These are phyloP conservation scores for Bombus waltoni DNA, from an alignment of 1,140 invertebrate species.

Conservation along the genomic window DNA sequence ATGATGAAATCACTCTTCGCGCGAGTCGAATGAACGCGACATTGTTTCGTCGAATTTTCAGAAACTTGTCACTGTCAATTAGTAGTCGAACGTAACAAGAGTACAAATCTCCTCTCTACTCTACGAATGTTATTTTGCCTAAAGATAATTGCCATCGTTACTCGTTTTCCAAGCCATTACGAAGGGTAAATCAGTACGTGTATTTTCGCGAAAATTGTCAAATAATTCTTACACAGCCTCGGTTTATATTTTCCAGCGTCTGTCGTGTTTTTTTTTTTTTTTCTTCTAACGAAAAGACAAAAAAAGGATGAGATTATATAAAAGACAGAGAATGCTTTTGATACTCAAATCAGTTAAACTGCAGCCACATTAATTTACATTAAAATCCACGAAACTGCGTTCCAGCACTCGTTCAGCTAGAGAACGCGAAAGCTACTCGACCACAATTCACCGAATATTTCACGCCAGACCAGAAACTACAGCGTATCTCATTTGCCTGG, in stretches of 20 bases:
- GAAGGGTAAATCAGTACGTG: no score
- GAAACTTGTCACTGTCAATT: not conserved
- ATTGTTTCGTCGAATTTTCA: not conserved
- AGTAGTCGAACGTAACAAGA: no score
- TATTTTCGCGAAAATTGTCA: no score
- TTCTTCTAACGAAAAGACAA: not conserved
- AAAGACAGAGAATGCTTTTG: not conserved
- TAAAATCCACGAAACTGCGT: slow-evolving; percentile 2
- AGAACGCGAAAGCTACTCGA: not conserved
- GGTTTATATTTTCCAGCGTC: not conserved
- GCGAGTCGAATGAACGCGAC: no score
- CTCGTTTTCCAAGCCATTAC: not conserved
- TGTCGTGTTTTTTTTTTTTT: not conserved
- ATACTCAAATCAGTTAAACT: no score
- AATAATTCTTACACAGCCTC: no score
- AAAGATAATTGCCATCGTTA: not conserved
- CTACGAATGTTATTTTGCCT: not conserved
- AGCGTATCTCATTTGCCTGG: slow-evolving; percentile 17
- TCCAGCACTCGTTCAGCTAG: no score
- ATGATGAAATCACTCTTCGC: not conserved
- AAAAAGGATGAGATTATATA: not conserved
- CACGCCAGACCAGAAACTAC: not conserved
- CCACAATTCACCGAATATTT: slow-evolving; percentile 41
- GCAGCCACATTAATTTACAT: not conserved
- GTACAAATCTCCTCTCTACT: no score